Evolutionary conservation across 2,113 vertebrate genomes (phyloP), one percentile per base, ranked within the genome.

Genomic region (Trachemys scripta): DNA sequence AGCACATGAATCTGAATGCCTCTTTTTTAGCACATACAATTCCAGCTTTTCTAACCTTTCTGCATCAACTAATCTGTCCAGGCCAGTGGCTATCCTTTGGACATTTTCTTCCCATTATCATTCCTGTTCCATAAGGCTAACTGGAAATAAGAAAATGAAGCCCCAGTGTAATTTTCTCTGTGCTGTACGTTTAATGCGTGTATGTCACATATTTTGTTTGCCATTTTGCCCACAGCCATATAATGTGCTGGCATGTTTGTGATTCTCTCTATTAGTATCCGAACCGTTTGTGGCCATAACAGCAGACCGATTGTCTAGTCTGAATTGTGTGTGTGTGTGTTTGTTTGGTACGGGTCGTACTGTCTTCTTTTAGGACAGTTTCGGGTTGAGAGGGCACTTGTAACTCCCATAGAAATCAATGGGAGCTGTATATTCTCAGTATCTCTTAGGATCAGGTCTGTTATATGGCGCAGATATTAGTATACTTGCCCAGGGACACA

Each of bases 81-180:
- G 24, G 10, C 88, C 81, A 1, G 0, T 38, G 57, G 8, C 25
- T 94, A 10, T 5, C 0, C 25, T 50, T 3, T 12, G 17, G 24
- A 76, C 51, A 2, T 4, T 94, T 81, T 72, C 29, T 54, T 84
- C 80, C 22, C 53, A 87, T 10, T 85, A 69, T 56, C 19, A 42
- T 5, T 96, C 79, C 38, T 0, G 19, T 9, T 76, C 88, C 17
- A 27, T 35, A 1, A 25, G 38, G 38, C 14, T 59, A 84, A 29
- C 5, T 87, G 31, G 69, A 82, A 89, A 84, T 54, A 19, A 45
- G 29, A 80, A 94, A 94, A 31, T 56, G 83, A 84, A 89, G 42
- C 25, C 4, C 2, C 51, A 82, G 2, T 4, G 50, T 56, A 5
- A 72, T 1, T 2, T 47, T 35, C 25, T 29, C 5, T 78, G 3